Percentiles rank a stretch among this genome's conserved stretches.
These are phyloP conservation scores for Phyllostomus hastatus DNA, from an alignment of 2,113 vertebrate species.

Conservation along the genomic window DNA sequence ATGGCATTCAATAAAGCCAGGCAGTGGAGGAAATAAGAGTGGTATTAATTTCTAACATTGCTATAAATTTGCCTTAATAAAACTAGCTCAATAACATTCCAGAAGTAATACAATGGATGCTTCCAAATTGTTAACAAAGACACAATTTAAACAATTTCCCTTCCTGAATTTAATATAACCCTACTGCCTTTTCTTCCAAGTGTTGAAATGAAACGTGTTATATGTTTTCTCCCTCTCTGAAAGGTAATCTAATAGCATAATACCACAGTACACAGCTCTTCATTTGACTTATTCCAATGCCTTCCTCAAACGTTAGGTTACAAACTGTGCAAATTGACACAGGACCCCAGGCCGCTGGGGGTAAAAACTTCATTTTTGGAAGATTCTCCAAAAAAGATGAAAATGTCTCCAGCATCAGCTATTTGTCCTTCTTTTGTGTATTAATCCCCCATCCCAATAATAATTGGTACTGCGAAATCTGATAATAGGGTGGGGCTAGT, in stretches of 20 bases:
- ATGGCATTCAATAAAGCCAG: conserved; percentile 89
- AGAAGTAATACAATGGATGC: conserved; percentile 82
- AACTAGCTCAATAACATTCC: conserved; percentile 83
- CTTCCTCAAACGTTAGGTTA: conserved; percentile 14
- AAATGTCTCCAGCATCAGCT: not conserved
- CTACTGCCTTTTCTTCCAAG: conserved; percentile 52
- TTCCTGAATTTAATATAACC: conserved; percentile 64
- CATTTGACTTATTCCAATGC: not conserved
- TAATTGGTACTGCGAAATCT: not conserved
- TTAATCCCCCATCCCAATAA: not conserved
- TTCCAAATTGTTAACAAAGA: conserved; percentile 82
- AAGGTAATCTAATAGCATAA: conserved; percentile 15
- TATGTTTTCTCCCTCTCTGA: conserved; percentile 23
- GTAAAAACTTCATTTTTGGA: not conserved
- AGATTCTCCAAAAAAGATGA: conserved; percentile 43
- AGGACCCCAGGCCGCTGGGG: not conserved
- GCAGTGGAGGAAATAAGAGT: conserved; percentile 86
- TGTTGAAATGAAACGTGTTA: conserved; percentile 17
- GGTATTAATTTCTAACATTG: conserved; percentile 90
- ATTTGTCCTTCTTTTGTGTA: conserved; percentile 16
- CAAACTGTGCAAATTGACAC: not conserved
- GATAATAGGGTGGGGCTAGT: not conserved
- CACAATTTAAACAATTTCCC: conserved; percentile 76
- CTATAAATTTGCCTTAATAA: conserved; percentile 90
- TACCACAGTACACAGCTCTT: not conserved